Evolutionary conservation across 1,140 invertebrate genomes (phyloP), one percentile per base, ranked within the genome.

Genomic region (Ceratosolen solmsi): DNA sequence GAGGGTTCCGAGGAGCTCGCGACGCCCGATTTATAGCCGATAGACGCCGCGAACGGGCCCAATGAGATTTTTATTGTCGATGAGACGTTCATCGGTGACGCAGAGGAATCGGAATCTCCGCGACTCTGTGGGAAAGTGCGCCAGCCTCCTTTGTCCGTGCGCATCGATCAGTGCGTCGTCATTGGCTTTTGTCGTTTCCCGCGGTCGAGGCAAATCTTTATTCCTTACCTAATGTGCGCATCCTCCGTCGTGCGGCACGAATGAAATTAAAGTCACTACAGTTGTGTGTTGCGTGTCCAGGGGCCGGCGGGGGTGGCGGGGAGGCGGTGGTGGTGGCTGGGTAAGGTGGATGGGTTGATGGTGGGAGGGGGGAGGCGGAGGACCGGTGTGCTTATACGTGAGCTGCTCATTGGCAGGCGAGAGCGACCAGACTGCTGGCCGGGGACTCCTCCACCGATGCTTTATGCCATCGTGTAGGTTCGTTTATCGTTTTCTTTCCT

Each of bases 61-160:
- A 13, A 54, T 68, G 15, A 17, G 17, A 63, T 60, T 60, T 76
- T 68, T 70, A 80, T 75, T 36, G 80, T n/a, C 63, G 49, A 56
- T 38, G 30, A 4, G 46, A 3, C 30, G 5, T 49, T 2, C 30
- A 41, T 72, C 38, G 75, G 38, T 79, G 81, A 78, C 75, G 74
- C 46, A 9, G 25, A 25, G 38, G 9, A 58, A 49, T 51, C 30
- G 75, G 75, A 78, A 79, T 78, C 49, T 36, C 75, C 38, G 63
- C 73, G 70, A 73, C 33, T 25, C 75, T 30, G 63, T 82, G 81
- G 75, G 75, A 82, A 82, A 82, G 56, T 73, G 27, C 17, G 38
- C 11, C n/a, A 36, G 36, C 38, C 38, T 27, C 13, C 68, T 38
- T 30, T 13, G 22, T 17, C 13, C 22, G 15, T 27, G 22, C 7